A percentile compares a stretch with the other conserved stretches of the same genome.
These are phyloP conservation scores for Onthophagus sagittarius DNA, from an alignment of 2,888 invertebrate genomes.

Conservation along the genomic window DNA sequence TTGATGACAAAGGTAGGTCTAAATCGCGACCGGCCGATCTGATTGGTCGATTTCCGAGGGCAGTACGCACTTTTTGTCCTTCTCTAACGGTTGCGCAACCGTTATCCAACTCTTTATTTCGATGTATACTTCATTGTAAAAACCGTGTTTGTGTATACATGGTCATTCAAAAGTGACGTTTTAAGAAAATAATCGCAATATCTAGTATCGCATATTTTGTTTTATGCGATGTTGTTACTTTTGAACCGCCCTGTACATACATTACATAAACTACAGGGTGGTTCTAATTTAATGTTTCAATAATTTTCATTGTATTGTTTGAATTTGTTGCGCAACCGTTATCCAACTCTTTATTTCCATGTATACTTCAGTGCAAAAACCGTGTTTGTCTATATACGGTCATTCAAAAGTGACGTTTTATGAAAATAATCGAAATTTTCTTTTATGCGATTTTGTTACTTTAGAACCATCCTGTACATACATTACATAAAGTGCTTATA, in stretches of 20 bases:
- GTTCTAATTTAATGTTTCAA: no score
- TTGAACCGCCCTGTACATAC: no score
- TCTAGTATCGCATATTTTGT: not conserved
- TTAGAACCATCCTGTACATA: no score
- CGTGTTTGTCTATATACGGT: not conserved
- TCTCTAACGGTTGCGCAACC: slow-evolving; percentile 33
- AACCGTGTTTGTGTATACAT: not conserved
- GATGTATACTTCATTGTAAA: not conserved
- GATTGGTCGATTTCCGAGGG: slow-evolving; percentile 55
- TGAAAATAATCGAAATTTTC: not conserved
- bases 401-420: no score
- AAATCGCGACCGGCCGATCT: slow-evolving; percentile 53
- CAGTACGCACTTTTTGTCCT: slow-evolving; percentile 36
- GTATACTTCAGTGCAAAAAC: not conserved
- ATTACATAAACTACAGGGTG: no score
- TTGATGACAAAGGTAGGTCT: slow-evolving; percentile 70
- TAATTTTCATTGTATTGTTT: no score
- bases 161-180: no score
- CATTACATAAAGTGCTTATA: no score
- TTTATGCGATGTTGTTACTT: no score
- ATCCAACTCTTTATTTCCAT: slow-evolving; percentile 24
- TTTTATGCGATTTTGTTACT: no score
- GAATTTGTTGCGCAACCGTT: slow-evolving; percentile 34
- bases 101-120: slow-evolving; percentile 25
- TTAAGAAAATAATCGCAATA: not conserved